Evolutionary conservation across 2,888 invertebrate species (phyloP).

Genomic region (Xylota sylvarum): DNA sequence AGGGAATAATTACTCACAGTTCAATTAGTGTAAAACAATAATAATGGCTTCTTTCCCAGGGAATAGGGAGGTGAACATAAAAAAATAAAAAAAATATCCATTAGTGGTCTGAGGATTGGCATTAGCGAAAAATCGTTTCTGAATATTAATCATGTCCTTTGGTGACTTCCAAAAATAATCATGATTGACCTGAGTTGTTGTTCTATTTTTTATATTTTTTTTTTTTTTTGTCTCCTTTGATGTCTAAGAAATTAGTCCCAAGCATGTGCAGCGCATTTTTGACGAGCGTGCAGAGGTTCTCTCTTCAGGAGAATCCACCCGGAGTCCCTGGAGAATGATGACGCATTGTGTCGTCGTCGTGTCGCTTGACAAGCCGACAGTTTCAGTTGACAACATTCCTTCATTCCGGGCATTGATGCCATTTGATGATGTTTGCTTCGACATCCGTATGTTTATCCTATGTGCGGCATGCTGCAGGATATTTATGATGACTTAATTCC

Average conservation of each 20-base stretch:
- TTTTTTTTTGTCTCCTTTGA: conserved; percentile 46
- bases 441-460: conserved; percentile 61
- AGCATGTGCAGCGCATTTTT: conserved; percentile 43
- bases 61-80: conserved; percentile 14
- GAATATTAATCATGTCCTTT: conserved; percentile 72
- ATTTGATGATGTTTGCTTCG: conserved; percentile 74
- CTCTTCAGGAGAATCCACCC: conserved; percentile 28
- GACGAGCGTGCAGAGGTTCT: conserved; percentile 40
- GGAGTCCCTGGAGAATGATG: conserved; percentile 60
- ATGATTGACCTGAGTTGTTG: conserved; percentile 69
- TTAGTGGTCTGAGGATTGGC: conserved; percentile 57
- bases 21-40: conserved; percentile 74
- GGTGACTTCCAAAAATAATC: conserved; percentile 58
- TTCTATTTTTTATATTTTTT: too few species aligned
- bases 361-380: conserved; percentile 62
- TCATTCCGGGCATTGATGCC: conserved; percentile 64
- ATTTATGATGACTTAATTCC: conserved; percentile 77
- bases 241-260: conserved; percentile 60
- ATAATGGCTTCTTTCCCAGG: conserved; percentile 40
- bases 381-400: conserved; percentile 69
- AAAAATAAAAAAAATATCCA: conserved; percentile 39
- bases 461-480: conserved; percentile 71
- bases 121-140: conserved; percentile 62
- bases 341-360: conserved; percentile 26
- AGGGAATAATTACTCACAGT: conserved; percentile 73